phyloP scores from a whole-genome alignment of 2,113 vertebrate species.

The Sterna hirundo region DNA sequence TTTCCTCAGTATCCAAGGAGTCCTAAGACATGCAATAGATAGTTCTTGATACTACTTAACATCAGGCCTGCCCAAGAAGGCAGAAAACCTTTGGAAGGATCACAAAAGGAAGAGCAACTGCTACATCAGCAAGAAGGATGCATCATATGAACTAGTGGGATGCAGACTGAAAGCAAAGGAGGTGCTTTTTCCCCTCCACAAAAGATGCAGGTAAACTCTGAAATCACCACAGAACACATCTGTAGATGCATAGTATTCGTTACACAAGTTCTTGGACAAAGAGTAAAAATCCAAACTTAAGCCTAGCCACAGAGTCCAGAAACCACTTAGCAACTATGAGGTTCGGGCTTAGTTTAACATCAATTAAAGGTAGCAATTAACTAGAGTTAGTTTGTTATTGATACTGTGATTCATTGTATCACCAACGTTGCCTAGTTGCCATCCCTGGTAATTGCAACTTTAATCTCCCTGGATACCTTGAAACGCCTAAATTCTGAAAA shows the following conservation, averaged over 20 bases:
- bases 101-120: background rate
- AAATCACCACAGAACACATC: background rate
- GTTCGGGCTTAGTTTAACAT: background rate
- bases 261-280: background rate
- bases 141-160: background rate
- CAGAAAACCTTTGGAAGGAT: background rate
- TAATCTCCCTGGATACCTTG: background rate
- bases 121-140: accelerated
- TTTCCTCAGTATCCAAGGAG: background rate
- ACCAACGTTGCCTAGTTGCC: background rate
- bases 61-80: background rate
- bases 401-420: background rate
- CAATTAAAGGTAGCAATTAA: background rate
- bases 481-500: background rate
- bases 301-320: background rate
- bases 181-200: too few relatives aligned
- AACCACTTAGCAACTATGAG: background rate
- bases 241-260: background rate
- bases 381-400: background rate
- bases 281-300: background rate
- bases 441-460: slow-evolving; percentile 5
- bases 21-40: background rate
- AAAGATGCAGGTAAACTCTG: background rate
- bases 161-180: background rate
- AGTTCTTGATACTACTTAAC: background rate